phyloP scores from a whole-genome alignment of 2,888 invertebrate genomes.

The Eutolmus rufibarbis region DNA sequence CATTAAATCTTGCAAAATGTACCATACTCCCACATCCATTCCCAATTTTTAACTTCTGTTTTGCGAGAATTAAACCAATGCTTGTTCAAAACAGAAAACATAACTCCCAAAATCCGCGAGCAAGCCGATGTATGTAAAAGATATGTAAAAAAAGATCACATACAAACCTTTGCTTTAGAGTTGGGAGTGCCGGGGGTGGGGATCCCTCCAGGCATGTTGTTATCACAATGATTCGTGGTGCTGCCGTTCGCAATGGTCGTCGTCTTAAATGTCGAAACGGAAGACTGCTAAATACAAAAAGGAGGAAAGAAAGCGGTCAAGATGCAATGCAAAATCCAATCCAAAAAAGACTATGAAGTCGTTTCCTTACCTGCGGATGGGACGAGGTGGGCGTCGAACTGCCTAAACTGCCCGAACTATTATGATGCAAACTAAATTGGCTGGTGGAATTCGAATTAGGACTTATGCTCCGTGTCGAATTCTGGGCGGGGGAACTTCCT shows the following conservation, averaged over 20 bases:
- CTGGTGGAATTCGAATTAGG: constrained; percentile 63
- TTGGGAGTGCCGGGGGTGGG: constrained; percentile 81
- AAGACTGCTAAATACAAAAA: constrained; percentile 54
- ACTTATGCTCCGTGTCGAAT: constrained; percentile 64
- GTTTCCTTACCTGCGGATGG: constrained; percentile 59
- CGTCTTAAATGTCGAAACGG: constrained; percentile 62
- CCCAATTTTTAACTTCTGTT: neutral
- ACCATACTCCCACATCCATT: neutral
- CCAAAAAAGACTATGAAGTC: constrained; percentile 4
- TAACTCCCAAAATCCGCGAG: neutral
- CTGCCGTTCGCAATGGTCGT: constrained; percentile 62
- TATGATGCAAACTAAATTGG: constrained; percentile 63
- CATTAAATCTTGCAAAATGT: no score
- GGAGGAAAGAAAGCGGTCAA: neutral
- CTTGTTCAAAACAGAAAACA: neutral
- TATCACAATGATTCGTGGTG: constrained; percentile 60
- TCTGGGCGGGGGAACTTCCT: constrained; percentile 64
- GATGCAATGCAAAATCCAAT: neutral
- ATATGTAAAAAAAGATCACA: neutral
- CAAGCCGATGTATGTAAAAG: neutral
- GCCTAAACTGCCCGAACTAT: constrained; percentile 61
- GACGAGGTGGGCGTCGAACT: constrained; percentile 62
- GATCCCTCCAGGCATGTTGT: constrained; percentile 75
- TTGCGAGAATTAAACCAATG: neutral
- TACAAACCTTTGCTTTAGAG: constrained; percentile 74